Conservation (phyloP, 2,888 invertebrate genomes). For the Nemapogon koenigi region DNA sequence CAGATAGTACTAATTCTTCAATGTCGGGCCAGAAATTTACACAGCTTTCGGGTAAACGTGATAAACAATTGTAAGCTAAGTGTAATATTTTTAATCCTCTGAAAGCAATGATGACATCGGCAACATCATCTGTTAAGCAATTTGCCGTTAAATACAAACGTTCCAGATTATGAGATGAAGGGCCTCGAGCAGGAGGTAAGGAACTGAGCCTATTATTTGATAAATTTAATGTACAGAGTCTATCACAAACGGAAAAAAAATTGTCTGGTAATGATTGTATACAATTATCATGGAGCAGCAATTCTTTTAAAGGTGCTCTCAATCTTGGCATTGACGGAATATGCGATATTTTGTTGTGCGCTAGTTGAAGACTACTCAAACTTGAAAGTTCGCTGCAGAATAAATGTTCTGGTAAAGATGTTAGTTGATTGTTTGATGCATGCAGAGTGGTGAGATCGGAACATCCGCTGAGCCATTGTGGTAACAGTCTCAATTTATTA, state of each 20-base stretch:
- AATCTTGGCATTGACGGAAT: conserved; percentile 74
- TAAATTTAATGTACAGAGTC: conserved; percentile 74
- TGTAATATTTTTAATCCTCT: conserved; percentile 73
- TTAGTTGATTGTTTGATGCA: conserved; percentile 76
- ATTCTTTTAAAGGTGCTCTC: conserved; percentile 70
- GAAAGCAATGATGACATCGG: conserved; percentile 71
- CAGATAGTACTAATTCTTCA: conserved; percentile 83
- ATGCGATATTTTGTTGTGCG: conserved; percentile 77
- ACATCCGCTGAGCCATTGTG: conserved; percentile 80
- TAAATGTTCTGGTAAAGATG: conserved; percentile 74
- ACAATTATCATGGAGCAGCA: conserved; percentile 81
- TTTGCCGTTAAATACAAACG: conserved; percentile 78
- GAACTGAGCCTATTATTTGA: conserved; percentile 80
- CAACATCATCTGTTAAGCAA: conserved; percentile 72
- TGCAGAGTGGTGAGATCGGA: conserved; percentile 74
- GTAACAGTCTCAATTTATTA: conserved; percentile 75
- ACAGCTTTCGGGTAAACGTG: conserved; percentile 75
- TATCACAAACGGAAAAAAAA: conserved; percentile 72
- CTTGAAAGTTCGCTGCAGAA: conserved; percentile 77
- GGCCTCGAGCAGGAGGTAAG: conserved; percentile 68
- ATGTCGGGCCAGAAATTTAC: conserved; percentile 78
- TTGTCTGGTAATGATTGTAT: conserved; percentile 76
- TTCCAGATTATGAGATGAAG: conserved; percentile 68
- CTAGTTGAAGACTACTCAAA: conserved; percentile 75
- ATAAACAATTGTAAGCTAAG: conserved; percentile 80